Evolutionary conservation across 2,797 vertebrate genomes (phyloP).

Genomic region (Tachyglossus aculeatus): DNA sequence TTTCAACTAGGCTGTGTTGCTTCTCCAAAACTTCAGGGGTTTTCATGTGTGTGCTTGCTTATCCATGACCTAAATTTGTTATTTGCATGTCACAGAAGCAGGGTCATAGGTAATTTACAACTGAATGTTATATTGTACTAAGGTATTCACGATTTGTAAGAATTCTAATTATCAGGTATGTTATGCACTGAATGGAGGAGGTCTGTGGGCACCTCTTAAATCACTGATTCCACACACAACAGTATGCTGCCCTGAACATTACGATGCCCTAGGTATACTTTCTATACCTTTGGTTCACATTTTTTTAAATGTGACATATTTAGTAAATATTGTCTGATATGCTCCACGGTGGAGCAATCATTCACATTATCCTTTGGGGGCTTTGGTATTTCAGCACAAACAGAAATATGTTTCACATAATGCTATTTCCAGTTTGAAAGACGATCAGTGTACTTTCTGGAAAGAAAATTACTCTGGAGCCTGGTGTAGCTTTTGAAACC

Average conservation of each 20-base stretch:
- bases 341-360: neutral
- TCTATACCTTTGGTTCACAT: neutral
- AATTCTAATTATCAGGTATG: neutral
- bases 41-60: no score
- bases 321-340: slow-evolving; percentile 8
- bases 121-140: no score
- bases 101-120: no score
- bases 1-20: no score
- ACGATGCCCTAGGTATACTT: neutral
- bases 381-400: neutral
- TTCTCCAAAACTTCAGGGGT: no score
- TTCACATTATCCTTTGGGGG: neutral
- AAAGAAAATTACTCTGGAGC: slow-evolving; percentile 2
- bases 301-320: neutral
- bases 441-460: neutral
- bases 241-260: neutral
- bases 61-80: no score
- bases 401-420: neutral
- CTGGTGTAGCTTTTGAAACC: neutral
- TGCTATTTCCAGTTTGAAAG: neutral
- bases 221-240: neutral
- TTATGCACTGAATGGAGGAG: neutral
- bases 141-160: no score
- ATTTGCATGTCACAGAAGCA: no score
- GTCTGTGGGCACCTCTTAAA: neutral